These are phyloP conservation scores for Mycteria americana DNA, from an alignment of 2,797 vertebrate species.

Conservation along the genomic window DNA sequence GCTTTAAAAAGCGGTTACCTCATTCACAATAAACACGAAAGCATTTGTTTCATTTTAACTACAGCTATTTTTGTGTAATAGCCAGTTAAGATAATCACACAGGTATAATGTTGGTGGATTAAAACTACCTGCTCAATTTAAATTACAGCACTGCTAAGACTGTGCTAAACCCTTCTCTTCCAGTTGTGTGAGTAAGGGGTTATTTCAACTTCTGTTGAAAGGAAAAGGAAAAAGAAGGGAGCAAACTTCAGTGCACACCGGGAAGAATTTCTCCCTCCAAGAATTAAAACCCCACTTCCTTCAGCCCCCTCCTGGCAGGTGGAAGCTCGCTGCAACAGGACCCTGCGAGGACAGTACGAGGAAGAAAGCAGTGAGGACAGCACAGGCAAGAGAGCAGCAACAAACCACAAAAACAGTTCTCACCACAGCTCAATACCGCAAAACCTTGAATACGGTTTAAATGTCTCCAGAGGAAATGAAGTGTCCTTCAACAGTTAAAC, in stretches of 20 bases:
- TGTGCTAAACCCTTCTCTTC: background rate
- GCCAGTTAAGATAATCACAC: background rate
- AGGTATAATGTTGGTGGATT: background rate
- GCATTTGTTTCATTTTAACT: background rate
- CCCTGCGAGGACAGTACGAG: background rate
- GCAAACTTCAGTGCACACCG: rapidly evolving
- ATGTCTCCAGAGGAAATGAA: background rate
- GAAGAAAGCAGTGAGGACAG: background rate
- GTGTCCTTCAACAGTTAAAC: background rate
- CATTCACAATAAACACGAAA: background rate
- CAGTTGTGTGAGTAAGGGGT: background rate
- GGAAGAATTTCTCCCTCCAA: background rate
- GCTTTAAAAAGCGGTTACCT: background rate
- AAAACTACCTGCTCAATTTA: background rate
- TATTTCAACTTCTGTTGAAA: background rate
- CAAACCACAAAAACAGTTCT: background rate
- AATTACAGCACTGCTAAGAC: background rate
- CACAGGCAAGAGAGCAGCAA: background rate
- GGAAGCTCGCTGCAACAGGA: background rate
- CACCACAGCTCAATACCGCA: background rate
- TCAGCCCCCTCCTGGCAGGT: background rate
- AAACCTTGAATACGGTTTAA: background rate
- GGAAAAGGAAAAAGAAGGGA: background rate
- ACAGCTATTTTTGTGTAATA: background rate
- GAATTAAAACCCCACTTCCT: background rate